Base-by-base conservation (phyloP, 2,888 invertebrate genomes). In the Trissoscelio sp. region DNA sequence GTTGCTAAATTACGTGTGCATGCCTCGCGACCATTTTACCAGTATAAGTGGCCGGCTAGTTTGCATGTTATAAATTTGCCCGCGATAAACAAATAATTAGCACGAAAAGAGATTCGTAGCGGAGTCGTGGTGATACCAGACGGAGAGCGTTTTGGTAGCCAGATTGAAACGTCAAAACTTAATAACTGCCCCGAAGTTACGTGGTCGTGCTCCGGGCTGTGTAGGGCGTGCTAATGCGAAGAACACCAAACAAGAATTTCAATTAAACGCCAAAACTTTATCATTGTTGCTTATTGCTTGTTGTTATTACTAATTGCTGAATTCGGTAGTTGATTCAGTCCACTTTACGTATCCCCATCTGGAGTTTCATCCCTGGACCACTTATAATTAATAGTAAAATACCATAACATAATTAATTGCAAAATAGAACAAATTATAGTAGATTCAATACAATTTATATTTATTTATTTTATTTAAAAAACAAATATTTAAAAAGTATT, bases 51-150 rank as follows among this genome's bases (percentile, higher is more conserved):
- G 31, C 81, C 77, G 83, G 46, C 73, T 39, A 3, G 82, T 70
- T 88, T 80, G 86, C 88, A 86, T 86, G 87, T 80, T 62, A 37
- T 44, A 74, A n/a, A n/a, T n/a, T n/a, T n/a, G n/a, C n/a, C n/a
- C 18, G 85, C 70, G 88, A 89, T 89, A 89, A 89, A 89, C 87
- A 88, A 88, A 89, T 90, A 88, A 89, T 90, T 89, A 88, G 84
- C 86, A 85, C 85, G 84, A 81, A 82, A 84, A 87, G 83, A 84
- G 83, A 28, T 55, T 24, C 12, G 39, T 44, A 44, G 39, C 24
- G 16, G 39, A 67, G 58, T 46, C 24, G 16, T 53, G 18, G 55
- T 55, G 73, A 69, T 57, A 57, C 12, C 24, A 11, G 46, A 24
- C 34, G 51, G 6, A 28, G n/a, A 16, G 46, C 16, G 18, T 22